phyloP scores from a whole-genome alignment of 2,113 vertebrate genomes.

The Hiodon tergisus region DNA sequence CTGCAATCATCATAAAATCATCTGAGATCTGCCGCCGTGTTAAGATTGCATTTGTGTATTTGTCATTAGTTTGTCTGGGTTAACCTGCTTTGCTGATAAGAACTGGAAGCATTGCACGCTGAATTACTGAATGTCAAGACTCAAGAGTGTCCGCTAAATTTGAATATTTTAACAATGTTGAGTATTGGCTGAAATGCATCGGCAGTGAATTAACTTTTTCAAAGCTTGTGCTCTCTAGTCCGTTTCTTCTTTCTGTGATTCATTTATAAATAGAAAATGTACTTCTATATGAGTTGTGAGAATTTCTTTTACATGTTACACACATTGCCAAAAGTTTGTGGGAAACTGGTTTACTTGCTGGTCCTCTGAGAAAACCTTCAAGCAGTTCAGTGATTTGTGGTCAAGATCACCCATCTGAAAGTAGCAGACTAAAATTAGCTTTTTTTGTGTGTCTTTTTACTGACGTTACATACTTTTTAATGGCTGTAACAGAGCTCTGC shows the following conservation, averaged over 20 bases:
- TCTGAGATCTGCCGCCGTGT: too few relatives aligned
- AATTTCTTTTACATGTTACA: slow-evolving; percentile 17
- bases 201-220: too few relatives aligned
- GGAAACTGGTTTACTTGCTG: slow-evolving; percentile 46
- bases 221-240: too few relatives aligned
- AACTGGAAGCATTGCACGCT: too few relatives aligned
- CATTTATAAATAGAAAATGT: not conserved
- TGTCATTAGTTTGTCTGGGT: too few relatives aligned
- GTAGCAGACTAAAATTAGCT: slow-evolving; percentile 61
- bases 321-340: slow-evolving; percentile 46
- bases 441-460: slow-evolving; percentile 37
- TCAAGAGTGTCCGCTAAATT: not conserved
- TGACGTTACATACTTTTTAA: slow-evolving; percentile 44
- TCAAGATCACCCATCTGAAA: slow-evolving; percentile 53
- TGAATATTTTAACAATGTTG: not conserved
- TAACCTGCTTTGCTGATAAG: too few relatives aligned
- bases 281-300: not conserved
- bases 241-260: not conserved
- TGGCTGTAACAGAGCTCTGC: slow-evolving; percentile 45
- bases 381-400: slow-evolving; percentile 50
- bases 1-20: too few relatives aligned
- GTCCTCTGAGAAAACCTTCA: slow-evolving; percentile 56
- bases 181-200: not conserved
- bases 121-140: not conserved
- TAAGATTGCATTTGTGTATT: too few relatives aligned